A percentile compares a stretch with the other conserved stretches of the same genome.
Evolutionary conservation across 2,888 invertebrate species (phyloP).

Genomic region (Prosapia bicincta): DNA sequence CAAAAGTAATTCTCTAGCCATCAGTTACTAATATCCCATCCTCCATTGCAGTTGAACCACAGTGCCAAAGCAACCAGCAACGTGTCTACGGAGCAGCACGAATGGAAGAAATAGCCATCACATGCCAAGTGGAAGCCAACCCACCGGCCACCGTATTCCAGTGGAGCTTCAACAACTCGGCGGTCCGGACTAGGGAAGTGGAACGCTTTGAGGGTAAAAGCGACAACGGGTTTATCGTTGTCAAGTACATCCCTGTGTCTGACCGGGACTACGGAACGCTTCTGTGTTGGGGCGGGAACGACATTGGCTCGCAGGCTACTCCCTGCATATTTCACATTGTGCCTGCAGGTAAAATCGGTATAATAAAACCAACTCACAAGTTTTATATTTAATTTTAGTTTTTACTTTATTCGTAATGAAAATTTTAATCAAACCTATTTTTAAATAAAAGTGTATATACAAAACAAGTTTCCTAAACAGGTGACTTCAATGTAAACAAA

Average conservation of each 20-base stretch:
- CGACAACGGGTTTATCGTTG: conserved; percentile 61
- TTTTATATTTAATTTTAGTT: too few relatives aligned
- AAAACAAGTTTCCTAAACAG: too few relatives aligned
- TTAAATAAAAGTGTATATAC: too few relatives aligned
- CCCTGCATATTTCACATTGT: conserved; percentile 72
- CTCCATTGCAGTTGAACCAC: conserved; percentile 51
- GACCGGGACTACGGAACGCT: conserved; percentile 72
- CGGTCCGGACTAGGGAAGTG: conserved; percentile 65
- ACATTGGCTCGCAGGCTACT: conserved; percentile 65
- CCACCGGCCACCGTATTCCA: conserved; percentile 66
- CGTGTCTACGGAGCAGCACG: conserved; percentile 69
- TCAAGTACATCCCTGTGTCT: conserved; percentile 65
- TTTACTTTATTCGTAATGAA: too few relatives aligned
- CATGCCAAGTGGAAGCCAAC: conserved; percentile 70
- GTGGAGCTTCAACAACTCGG: conserved; percentile 75
- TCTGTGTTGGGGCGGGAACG: conserved; percentile 70
- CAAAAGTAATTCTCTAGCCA: too few relatives aligned
- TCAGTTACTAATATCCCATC: too few relatives aligned
- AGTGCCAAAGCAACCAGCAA: conserved; percentile 65
- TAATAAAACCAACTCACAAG: too few relatives aligned
- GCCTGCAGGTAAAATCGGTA: conserved; percentile 67
- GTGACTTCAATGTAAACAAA: too few relatives aligned
- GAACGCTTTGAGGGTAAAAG: conserved; percentile 55
- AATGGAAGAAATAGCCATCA: conserved; percentile 62
- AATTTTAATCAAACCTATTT: too few relatives aligned